A percentile compares a stretch with the other conserved stretches of the same genome.
These are phyloP conservation scores for Sander lucioperca DNA, from an alignment of 2,113 vertebrate genomes.

Conservation along the genomic window DNA sequence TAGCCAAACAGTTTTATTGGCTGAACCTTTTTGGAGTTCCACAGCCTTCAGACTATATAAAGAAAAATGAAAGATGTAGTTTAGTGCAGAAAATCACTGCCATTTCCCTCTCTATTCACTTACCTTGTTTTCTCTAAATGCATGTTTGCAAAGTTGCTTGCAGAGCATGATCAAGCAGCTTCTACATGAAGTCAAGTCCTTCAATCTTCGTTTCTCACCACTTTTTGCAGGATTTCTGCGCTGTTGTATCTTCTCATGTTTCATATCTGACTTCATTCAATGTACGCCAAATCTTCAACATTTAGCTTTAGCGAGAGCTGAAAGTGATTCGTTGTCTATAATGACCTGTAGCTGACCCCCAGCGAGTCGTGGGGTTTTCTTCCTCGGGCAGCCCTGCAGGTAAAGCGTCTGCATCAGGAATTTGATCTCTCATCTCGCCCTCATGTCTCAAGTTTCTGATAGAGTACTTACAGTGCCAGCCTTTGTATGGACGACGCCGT, in stretches of 20 bases:
- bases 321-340: conserved; percentile 27
- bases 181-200: not conserved
- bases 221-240: not conserved
- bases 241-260: not conserved
- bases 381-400: conserved; percentile 59
- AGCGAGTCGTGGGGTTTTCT: conserved; percentile 34
- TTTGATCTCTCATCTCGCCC: conserved; percentile 77
- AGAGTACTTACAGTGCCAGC: conserved; percentile 66
- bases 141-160: conserved; percentile 21
- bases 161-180: conserved; percentile 16
- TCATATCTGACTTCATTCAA: not conserved
- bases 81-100: conserved; percentile 2
- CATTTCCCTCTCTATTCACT: conserved; percentile 1
- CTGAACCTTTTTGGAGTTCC: not conserved
- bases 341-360: conserved; percentile 62
- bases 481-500: conserved; percentile 69
- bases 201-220: not conserved
- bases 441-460: conserved; percentile 76
- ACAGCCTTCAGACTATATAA: not conserved
- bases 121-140: conserved; percentile 18
- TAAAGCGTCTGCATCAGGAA: conserved; percentile 65
- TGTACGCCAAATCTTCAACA: not conserved
- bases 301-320: conserved; percentile 15
- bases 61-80: not conserved
- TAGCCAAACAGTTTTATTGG: not conserved